These are phyloP conservation scores for Drosophila chauvacae DNA, from an alignment of 1,140 invertebrate species.

Conservation along the genomic window DNA sequence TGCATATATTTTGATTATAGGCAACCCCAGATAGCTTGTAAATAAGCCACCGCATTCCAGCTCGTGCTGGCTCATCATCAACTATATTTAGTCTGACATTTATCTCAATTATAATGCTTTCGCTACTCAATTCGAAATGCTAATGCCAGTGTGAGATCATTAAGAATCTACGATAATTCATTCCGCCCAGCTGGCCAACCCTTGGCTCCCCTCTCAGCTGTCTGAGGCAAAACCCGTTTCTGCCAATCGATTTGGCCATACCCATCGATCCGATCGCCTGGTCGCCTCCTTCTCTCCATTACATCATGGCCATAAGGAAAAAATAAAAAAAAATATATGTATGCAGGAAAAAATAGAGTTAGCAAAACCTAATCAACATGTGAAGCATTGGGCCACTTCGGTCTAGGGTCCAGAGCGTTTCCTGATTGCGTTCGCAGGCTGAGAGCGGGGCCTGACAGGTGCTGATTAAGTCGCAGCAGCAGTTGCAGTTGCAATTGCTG, in stretches of 20 bases:
- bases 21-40: not conserved
- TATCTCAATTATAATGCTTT: conserved; percentile 44
- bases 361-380: conserved; percentile 62
- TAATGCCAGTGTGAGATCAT: conserved; percentile 46
- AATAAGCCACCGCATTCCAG: not conserved
- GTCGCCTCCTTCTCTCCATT: conserved; percentile 36
- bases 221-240: conserved; percentile 24
- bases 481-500: conserved; percentile 19
- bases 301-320: conserved; percentile 62
- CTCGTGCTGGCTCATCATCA: conserved; percentile 20
- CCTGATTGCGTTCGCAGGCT: conserved; percentile 64
- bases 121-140: conserved; percentile 42
- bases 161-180: conserved; percentile 32
- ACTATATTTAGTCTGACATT: conserved; percentile 27
- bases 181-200: conserved; percentile 9
- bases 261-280: conserved; percentile 31
- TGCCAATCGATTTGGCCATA: conserved; percentile 38
- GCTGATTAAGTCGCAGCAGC: conserved; percentile 66
- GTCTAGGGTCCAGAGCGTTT: conserved; percentile 44
- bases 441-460: conserved; percentile 61
- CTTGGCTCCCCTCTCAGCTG: not conserved
- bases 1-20: not conserved
- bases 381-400: conserved; percentile 41
- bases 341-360: not conserved
- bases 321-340: conserved; percentile 4